Evolutionary conservation across 2,888 invertebrate genomes (phyloP), one percentile per base, ranked within the genome.

Genomic region (Bimastos eiseni): DNA sequence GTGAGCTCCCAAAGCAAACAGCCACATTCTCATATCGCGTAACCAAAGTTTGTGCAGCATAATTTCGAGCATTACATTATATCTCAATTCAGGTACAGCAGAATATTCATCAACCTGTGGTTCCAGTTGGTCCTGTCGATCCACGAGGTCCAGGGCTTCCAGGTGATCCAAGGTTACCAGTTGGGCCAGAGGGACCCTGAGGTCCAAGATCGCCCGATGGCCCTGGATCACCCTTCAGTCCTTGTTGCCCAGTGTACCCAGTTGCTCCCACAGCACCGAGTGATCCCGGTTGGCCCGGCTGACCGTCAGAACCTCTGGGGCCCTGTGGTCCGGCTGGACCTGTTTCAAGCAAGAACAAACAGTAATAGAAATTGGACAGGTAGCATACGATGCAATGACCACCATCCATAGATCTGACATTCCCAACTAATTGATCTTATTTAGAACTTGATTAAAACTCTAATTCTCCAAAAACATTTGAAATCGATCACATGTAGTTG

Each of bases 271-370:
- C 49, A 37, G 92, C 91, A 90, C 94, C 94, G 8, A 91, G 90
- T 13, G 93, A 92, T 90, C 94, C 94, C 15, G 92, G 70, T 13
- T 92, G 90, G 44, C 94, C 94, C 30, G 93, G 89, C 24, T 92
- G 8, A 89, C 89, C 91, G 33, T 36, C 49, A 24, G 90, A 44
- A 30, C 89, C 91, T 70, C 49, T 84, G 17, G 91, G 89, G 33
- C 91, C 91, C 38, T 36, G 49, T 88, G 90, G 88, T 30, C 91
- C 91, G 11, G 88, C 21, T 33, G 84, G 84, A 84, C 90, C 90
- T 84, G 90, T 41, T 44, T 34, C 33, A 36, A 55, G 24, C 33
- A 83, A 37, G n/a, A 70, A 70, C 70, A 30, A 70, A 15, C n/a
- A 70, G 30, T 8, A 70, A 70, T 70, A 30, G n/a, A 70, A 70